These are phyloP conservation scores for Percopsis omiscomaycus DNA, from an alignment of 2,797 vertebrate genomes.

Conservation along the genomic window DNA sequence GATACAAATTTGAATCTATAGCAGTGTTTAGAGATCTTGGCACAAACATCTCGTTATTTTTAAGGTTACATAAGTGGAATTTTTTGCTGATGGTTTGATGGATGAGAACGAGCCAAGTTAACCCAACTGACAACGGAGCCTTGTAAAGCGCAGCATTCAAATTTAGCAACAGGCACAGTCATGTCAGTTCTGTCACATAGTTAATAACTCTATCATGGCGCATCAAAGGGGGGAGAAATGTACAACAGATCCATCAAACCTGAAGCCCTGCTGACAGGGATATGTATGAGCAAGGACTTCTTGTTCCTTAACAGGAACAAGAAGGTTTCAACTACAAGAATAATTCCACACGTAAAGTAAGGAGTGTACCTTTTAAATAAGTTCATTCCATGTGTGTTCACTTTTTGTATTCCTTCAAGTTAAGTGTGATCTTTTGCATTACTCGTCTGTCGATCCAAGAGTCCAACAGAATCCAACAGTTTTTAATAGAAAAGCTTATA, in stretches of 20 bases:
- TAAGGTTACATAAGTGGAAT: conserved; percentile 25
- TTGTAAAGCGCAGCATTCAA: conserved; percentile 35
- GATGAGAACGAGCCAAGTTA: conserved; percentile 1
- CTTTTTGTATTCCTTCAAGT: too few relatives aligned
- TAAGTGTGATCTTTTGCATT: too few relatives aligned
- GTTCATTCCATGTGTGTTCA: too few relatives aligned
- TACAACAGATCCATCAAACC: conserved; percentile 27
- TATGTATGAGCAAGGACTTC: not conserved
- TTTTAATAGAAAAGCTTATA: conserved; percentile 37
- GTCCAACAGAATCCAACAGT: not conserved
- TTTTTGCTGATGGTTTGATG: conserved; percentile 18
- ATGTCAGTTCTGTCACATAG: conserved; percentile 67
- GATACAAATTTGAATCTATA: not conserved
- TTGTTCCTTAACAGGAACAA: too few relatives aligned
- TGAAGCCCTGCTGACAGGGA: conserved; percentile 2
- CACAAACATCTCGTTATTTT: conserved; percentile 12
- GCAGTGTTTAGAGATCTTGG: not conserved
- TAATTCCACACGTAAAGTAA: too few relatives aligned
- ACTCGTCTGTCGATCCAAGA: conserved; percentile 6
- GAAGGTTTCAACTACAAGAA: too few relatives aligned
- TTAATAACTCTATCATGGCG: conserved; percentile 60
- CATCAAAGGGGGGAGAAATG: conserved; percentile 50
- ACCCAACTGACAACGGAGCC: conserved; percentile 25
- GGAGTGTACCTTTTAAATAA: too few relatives aligned
- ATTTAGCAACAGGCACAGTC: conserved; percentile 55